Evolutionary conservation across 2,113 vertebrate species (phyloP).

Genomic region (Paramisgurnus dabryanus): DNA sequence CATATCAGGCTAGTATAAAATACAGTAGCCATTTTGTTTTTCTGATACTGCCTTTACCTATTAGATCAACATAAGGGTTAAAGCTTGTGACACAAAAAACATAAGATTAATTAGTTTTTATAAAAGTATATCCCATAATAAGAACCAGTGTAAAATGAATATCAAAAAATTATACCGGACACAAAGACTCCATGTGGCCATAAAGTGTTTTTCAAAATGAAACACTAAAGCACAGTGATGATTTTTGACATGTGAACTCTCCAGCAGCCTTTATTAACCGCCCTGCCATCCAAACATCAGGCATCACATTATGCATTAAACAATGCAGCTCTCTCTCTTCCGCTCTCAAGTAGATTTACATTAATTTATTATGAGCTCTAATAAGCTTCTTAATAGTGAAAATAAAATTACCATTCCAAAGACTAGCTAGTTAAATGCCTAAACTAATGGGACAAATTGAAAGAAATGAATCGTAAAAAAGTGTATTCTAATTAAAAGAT

Average conservation of each 20-base stretch:
- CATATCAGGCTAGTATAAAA: too few species aligned
- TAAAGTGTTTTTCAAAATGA: too few species aligned
- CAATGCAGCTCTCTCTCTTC: background rate
- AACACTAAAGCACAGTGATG: too few species aligned
- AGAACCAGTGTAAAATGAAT: too few species aligned
- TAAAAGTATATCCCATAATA: too few species aligned
- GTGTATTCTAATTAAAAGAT: slow-evolving; percentile 68
- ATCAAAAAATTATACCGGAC: too few species aligned
- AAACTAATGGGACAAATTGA: slow-evolving; percentile 64
- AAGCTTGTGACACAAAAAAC: too few species aligned
- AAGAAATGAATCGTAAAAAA: slow-evolving; percentile 70
- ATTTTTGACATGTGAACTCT: slow-evolving; percentile 1
- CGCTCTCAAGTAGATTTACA: slow-evolving; percentile 38
- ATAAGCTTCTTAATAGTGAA: slow-evolving; percentile 70
- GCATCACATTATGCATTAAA: slow-evolving; percentile 9
- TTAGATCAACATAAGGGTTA: too few species aligned
- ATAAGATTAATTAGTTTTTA: too few species aligned
- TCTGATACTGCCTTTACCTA: too few species aligned
- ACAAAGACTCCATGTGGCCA: too few species aligned
- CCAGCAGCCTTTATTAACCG: background rate
- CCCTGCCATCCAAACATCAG: background rate
- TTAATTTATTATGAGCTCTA: slow-evolving; percentile 70
- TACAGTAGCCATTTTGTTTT: too few species aligned
- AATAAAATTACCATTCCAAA: slow-evolving; percentile 70
- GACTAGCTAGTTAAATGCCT: slow-evolving; percentile 67